A percentile compares a stretch with the other conserved stretches of the same genome.
Conservation (phyloP, 2,113 vertebrate species). For the Nannobrachium achirus region DNA sequence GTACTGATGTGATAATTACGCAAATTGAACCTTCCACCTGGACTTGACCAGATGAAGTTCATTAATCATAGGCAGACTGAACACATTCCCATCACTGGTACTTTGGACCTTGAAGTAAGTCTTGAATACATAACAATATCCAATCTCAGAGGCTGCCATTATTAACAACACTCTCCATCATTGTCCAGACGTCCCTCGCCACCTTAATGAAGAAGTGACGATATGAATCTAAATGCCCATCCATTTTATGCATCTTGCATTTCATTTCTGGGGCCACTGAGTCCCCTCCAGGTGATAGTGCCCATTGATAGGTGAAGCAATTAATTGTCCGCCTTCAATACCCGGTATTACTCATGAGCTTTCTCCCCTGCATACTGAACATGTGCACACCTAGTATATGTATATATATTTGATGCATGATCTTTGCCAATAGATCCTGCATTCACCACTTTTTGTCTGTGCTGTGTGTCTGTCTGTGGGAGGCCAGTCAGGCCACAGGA, state of each 20-base stretch:
- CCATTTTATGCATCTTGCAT: constrained; percentile 23
- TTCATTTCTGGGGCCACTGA: background rate
- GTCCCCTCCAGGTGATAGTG: constrained; percentile 42
- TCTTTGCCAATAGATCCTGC: too few species aligned
- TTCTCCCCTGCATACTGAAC: constrained; percentile 30
- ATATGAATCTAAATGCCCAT: constrained; percentile 12
- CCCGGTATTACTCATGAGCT: constrained; percentile 44
- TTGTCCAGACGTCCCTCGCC: constrained; percentile 3
- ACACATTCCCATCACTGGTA: too few species aligned
- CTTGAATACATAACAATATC: background rate
- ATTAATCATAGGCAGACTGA: too few species aligned
- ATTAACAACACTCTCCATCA: background rate
- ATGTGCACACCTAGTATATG: background rate
- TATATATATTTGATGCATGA: too few species aligned
- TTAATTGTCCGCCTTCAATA: constrained; percentile 40
- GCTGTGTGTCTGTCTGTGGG: too few species aligned
- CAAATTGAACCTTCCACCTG: too few species aligned
- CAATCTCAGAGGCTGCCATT: background rate
- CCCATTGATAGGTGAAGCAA: constrained; percentile 27
- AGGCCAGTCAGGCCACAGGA: too few species aligned
- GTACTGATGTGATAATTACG: too few species aligned
- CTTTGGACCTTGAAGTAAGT: too few species aligned
- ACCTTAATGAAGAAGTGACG: constrained; percentile 33
- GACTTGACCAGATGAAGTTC: too few species aligned
- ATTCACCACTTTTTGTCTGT: too few species aligned